Conservation (phyloP, 1,140 invertebrate species). For the Neoseiulus cucumeris region DNA sequence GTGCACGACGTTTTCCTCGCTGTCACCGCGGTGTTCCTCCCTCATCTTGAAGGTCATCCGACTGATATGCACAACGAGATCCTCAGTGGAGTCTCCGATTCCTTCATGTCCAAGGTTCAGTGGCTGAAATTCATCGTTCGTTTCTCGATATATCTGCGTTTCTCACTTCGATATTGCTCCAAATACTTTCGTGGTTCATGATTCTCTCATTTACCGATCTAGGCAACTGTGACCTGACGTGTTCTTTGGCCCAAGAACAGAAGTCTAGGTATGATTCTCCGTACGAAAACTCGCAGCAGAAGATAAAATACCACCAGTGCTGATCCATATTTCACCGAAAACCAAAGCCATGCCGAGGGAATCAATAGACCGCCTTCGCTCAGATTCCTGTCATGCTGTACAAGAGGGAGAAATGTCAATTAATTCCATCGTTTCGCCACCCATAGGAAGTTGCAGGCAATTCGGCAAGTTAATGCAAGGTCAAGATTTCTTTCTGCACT, state of each 20-base stretch:
- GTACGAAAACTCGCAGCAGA: not conserved
- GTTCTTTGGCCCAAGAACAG: slow-evolving; percentile 7
- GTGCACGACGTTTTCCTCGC: not conserved
- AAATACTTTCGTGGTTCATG: no score
- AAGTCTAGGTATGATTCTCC: not conserved
- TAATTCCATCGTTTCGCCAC: no score
- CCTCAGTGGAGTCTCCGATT: not conserved
- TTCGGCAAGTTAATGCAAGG: no score
- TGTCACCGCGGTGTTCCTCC: not conserved
- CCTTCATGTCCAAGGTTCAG: not conserved
- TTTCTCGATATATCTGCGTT: no score
- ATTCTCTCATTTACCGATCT: not conserved
- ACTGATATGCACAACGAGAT: not conserved
- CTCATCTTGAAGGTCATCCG: not conserved
- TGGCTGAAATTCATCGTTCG: no score
- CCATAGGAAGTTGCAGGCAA: no score
- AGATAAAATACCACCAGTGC: not conserved
- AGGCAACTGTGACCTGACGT: slow-evolving; percentile 5
- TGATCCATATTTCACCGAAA: not conserved
- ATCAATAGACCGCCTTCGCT: not conserved
- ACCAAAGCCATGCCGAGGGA: not conserved
- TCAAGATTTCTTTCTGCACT: no score
- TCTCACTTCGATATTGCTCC: no score
- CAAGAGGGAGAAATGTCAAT: no score
- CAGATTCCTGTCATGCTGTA: no score